Evolutionary conservation across 1,140 invertebrate species (phyloP).

Genomic region (Heliconius himera): DNA sequence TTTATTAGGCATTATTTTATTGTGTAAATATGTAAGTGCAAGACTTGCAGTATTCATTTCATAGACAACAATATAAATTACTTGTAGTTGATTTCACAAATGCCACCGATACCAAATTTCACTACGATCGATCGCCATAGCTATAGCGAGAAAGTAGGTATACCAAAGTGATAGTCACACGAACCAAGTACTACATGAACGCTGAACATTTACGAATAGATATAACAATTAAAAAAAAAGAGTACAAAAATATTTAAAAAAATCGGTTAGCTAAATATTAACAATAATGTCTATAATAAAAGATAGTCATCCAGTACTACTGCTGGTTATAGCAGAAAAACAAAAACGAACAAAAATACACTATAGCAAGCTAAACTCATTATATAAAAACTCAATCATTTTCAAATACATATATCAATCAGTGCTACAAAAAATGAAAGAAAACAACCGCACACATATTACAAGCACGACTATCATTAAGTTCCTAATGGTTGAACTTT

Average conservation of each 20-base stretch:
- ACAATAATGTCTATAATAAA: too few species aligned
- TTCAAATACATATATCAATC: not conserved
- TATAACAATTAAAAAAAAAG: not conserved
- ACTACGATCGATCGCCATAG: not conserved
- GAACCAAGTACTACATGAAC: not conserved
- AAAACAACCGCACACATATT: not conserved
- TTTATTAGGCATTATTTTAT: too few species aligned
- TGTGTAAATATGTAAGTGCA: too few species aligned
- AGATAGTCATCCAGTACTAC: too few species aligned
- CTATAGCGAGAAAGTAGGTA: not conserved
- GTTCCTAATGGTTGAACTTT: slow-evolving; percentile 32
- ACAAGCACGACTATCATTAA: slow-evolving; percentile 17
- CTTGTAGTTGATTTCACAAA: not conserved
- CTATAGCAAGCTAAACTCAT: too few species aligned
- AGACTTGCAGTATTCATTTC: not conserved
- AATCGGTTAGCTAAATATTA: too few species aligned
- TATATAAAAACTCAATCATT: not conserved
- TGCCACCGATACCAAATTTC: not conserved
- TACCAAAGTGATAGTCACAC: not conserved
- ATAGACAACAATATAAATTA: not conserved
- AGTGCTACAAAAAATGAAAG: slow-evolving; percentile 7
- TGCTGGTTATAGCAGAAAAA: too few species aligned
- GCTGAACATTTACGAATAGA: not conserved
- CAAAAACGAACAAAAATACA: too few species aligned
- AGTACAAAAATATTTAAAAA: too few species aligned